phyloP scores from a whole-genome alignment of 2,888 invertebrate genomes.

The Pollenia griseotomentosa region DNA sequence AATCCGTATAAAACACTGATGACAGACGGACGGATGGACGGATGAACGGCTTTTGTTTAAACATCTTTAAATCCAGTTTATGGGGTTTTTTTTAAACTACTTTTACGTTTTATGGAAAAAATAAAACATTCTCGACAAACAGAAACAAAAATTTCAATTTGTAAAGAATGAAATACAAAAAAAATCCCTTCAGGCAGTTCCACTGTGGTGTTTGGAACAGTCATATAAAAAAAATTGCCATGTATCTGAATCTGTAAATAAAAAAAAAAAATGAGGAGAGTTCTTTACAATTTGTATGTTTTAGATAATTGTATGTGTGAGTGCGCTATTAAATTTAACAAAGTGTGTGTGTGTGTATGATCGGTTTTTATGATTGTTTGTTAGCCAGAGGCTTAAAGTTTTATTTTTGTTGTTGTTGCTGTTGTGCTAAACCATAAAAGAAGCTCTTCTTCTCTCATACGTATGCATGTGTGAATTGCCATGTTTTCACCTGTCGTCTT shows the following conservation, averaged over 20 bases:
- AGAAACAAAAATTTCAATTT: conserved; percentile 44
- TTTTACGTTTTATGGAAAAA: background rate
- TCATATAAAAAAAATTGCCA: conserved; percentile 10
- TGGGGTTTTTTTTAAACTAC: conserved; percentile 4
- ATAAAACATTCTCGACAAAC: conserved; percentile 12
- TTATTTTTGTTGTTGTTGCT: background rate
- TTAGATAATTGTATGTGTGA: background rate
- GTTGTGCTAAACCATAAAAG: conserved; percentile 5
- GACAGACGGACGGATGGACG: background rate
- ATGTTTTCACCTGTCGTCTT: background rate
- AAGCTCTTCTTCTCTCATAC: background rate
- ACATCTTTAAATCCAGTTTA: conserved; percentile 43
- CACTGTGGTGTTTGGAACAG: conserved; percentile 20
- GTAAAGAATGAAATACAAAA: conserved; percentile 29
- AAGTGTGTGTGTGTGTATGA: background rate
- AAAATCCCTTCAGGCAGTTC: conserved; percentile 48
- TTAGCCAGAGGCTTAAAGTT: conserved; percentile 22
- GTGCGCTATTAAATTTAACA: background rate
- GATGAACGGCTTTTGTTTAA: conserved; percentile 32
- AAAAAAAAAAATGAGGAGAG: conserved; percentile 9
- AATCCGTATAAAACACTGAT: background rate
- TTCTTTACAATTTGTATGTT: conserved; percentile 20
- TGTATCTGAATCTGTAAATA: conserved; percentile 24
- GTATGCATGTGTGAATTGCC: background rate
- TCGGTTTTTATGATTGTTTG: conserved; percentile 16